These are phyloP conservation scores for Zeugodacus cucurbitae DNA, from an alignment of 1,140 invertebrate species.

Conservation along the genomic window DNA sequence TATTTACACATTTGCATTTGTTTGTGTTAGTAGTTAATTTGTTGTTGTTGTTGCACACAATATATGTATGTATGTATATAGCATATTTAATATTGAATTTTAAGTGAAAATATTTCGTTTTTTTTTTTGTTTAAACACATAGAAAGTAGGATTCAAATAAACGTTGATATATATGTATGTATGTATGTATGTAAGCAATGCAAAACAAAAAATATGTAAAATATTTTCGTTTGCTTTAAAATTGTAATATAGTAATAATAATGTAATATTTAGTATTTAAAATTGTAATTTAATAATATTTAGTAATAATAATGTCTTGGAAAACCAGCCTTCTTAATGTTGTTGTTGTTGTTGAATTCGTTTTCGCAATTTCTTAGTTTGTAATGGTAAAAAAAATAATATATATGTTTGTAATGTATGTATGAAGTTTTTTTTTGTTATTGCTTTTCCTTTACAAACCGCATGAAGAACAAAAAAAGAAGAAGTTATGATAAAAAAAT, in stretches of 20 bases:
- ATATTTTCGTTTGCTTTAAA: conserved; percentile 8
- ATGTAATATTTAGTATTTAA: conserved; percentile 16
- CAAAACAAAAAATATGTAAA: conserved; percentile 29
- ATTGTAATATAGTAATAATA: neutral
- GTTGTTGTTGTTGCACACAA: conserved; percentile 10
- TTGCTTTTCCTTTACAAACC: neutral
- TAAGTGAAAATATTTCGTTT: neutral
- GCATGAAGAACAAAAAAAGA: neutral
- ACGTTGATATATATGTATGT: neutral
- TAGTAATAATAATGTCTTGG: conserved; percentile 62
- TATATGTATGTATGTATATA: neutral
- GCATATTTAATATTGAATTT: conserved; percentile 15
- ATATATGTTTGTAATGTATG: neutral
- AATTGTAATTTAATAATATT: conserved; percentile 35
- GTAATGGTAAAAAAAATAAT: neutral
- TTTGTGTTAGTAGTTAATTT: conserved; percentile 19
- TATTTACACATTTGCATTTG: conserved; percentile 14
- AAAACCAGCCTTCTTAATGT: conserved; percentile 61
- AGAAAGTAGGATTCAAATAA: conserved; percentile 29
- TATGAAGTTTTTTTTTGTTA: conserved; percentile 14
- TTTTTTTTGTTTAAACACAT: neutral
- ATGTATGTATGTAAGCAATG: neutral
- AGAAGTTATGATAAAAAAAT: neutral
- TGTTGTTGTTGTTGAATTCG: conserved; percentile 36
- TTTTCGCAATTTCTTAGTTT: neutral